Base-by-base conservation (phyloP, 2,797 vertebrate species). In the Darevskia nairensis region DNA sequence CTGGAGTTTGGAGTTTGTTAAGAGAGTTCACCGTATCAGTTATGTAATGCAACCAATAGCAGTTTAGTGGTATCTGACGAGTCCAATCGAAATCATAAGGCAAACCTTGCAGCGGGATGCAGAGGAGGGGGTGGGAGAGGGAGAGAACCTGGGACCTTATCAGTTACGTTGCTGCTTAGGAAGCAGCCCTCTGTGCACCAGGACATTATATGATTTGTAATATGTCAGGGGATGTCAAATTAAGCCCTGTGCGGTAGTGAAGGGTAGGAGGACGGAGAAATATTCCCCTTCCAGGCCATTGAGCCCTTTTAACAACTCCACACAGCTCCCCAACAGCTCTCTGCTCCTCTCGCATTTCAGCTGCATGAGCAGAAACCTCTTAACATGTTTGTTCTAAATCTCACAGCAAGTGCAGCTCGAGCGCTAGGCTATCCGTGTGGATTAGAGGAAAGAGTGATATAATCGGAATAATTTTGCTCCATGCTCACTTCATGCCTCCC, bases 221-320 rank as follows among this genome's bases (percentile, higher is more conserved):
- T 89, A 92, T 94, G 93, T 94, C 94, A 95, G 68, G 86, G 91
- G 94, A 93, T 85, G 94, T 94, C 94, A 95, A 85, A 92, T 90
- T 94, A 93, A 94, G 82, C 80, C 87, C 92, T 95, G 93, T 82
- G 88, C 21, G 8, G 94, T 89, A 94, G 85, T 78, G 93, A 96
- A 95, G 81, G 90, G 88, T 91, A 88, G 90, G 83, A 94, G 94
- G 1, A 61, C 74, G 90, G 83, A 89, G 88, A 93, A 92, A 85
- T 72, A 27, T 93, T 94, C 82, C 81, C 88, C 85, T 95, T 96
- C 95, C 95, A 91, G 92, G 88, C 94, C 95, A 95, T 95, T 96
- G 95, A 94, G 84, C 92, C 89, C 92, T 90, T 95, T 95, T 94
- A 95, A 90, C 94, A 92, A 94, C 69, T 93, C 92, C 69, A 89